phyloP scores from a whole-genome alignment of 2,888 invertebrate species.

The Gymnosoma rotundatum region DNA sequence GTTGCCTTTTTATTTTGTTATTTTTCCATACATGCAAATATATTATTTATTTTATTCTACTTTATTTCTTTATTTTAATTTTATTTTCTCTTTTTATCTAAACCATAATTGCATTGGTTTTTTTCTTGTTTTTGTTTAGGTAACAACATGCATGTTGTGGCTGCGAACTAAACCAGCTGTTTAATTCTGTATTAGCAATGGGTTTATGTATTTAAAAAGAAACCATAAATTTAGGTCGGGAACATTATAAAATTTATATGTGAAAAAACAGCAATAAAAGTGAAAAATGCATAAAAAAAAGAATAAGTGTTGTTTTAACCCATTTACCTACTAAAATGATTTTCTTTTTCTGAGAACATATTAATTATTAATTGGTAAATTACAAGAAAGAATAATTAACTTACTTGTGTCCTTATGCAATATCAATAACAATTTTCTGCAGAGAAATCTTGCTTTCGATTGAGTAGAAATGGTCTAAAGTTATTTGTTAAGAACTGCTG shows the following conservation, averaged over 20 bases:
- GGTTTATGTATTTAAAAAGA: conserved; percentile 11
- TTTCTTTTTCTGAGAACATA: too few species aligned
- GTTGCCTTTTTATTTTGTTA: conserved; percentile 10
- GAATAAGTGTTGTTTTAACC: too few species aligned
- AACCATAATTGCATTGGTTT: conserved; percentile 6
- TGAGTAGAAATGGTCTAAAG: too few species aligned
- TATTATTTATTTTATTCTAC: conserved; percentile 44
- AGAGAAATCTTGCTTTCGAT: too few species aligned
- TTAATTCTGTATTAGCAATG: conserved; percentile 38
- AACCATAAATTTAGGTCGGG: conserved; percentile 58
- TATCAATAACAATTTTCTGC: too few species aligned
- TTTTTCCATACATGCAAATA: conserved; percentile 38
- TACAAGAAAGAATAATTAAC: not conserved
- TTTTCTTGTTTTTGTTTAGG: conserved; percentile 3
- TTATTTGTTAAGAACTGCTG: too few species aligned
- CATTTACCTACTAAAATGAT: too few species aligned
- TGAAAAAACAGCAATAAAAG: not conserved
- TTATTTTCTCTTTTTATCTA: conserved; percentile 20
- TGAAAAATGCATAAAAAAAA: too few species aligned
- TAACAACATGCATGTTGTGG: conserved; percentile 51
- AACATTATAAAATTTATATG: conserved; percentile 41
- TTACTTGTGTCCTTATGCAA: too few species aligned
- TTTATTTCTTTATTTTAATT: not conserved
- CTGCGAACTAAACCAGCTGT: conserved; percentile 64
- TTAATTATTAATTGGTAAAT: too few species aligned